Conservation (phyloP, 2,797 vertebrate genomes). For the Linurgus olivaceus region DNA sequence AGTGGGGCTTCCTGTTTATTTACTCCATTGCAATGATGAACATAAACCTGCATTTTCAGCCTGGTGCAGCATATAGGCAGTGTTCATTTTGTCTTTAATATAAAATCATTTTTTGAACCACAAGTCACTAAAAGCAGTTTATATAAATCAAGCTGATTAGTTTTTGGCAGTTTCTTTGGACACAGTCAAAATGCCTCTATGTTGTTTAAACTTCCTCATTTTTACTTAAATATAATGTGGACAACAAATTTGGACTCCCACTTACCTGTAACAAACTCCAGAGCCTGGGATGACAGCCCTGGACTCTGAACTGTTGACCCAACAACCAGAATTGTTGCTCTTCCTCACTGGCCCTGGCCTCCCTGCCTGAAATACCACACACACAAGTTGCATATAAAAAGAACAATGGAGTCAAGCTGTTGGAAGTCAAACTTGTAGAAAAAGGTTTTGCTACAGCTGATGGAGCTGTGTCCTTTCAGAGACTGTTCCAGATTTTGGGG, state of each 20-base stretch:
- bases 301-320: not conserved
- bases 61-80: slow-evolving; percentile 48
- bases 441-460: not conserved
- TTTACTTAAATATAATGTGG: not conserved
- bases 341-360: not conserved
- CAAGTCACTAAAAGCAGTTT: slow-evolving; percentile 25
- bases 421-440: not conserved
- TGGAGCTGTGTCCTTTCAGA: not conserved
- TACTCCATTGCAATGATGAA: not conserved
- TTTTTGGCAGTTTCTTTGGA: slow-evolving; percentile 61
- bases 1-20: not conserved
- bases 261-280: not conserved
- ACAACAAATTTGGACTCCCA: not conserved
- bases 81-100: slow-evolving; percentile 18
- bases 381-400: slow-evolving; percentile 2
- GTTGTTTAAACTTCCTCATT: not conserved
- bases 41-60: not conserved
- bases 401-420: not conserved
- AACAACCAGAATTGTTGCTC: not conserved
- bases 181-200: not conserved
- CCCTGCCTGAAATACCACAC: not conserved
- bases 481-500: not conserved
- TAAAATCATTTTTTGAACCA: slow-evolving; percentile 9
- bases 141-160: not conserved
- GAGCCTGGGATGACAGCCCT: not conserved